phyloP scores from a whole-genome alignment of 2,888 invertebrate species.

The Agapetus fuscipes region DNA sequence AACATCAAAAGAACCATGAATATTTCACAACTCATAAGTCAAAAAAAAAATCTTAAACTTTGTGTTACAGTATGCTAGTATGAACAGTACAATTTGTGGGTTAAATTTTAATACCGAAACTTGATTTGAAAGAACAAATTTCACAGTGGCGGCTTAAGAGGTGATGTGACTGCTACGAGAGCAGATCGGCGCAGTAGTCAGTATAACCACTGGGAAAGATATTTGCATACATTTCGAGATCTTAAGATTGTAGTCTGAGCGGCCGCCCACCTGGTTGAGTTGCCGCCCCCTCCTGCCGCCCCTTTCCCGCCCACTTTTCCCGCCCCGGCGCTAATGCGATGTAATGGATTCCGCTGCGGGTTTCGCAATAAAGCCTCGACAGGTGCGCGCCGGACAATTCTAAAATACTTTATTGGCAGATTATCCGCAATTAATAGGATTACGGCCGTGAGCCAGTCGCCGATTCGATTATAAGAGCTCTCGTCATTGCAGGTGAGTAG shows the following conservation, averaged over 20 bases:
- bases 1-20: too few species aligned
- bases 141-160: too few species aligned
- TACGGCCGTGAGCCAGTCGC: neutral
- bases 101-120: too few species aligned
- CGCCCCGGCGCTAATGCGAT: constrained; percentile 11
- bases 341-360: constrained; percentile 15
- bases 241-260: constrained; percentile 10
- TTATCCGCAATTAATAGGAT: constrained; percentile 5
- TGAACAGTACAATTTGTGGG: too few species aligned
- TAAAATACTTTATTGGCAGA: constrained; percentile 6
- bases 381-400: constrained; percentile 10
- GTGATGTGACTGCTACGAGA: too few species aligned
- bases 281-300: neutral
- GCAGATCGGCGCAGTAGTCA: constrained; percentile 10
- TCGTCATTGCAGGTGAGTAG: too few species aligned
- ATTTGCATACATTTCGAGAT: constrained; percentile 20
- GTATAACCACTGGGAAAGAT: constrained; percentile 14
- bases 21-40: too few species aligned
- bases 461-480: neutral
- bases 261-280: constrained; percentile 4
- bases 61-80: too few species aligned
- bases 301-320: constrained; percentile 2
- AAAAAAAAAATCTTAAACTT: too few species aligned
- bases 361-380: constrained; percentile 11
- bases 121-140: too few species aligned